Conservation (phyloP, 1,140 invertebrate species). For the Megalonaias nervosa region DNA sequence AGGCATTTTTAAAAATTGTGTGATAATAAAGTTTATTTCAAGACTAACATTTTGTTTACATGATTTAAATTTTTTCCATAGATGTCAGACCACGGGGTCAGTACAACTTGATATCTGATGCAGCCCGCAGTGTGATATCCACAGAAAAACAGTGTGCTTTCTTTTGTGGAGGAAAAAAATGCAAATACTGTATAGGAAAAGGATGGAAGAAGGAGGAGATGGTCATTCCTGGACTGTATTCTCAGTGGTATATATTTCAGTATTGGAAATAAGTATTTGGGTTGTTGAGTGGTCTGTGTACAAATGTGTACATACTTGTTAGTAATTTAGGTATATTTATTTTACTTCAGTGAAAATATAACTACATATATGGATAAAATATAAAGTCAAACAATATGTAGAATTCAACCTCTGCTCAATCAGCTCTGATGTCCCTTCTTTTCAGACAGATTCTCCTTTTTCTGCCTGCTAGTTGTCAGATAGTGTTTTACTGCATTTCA, state of each 20-base stretch:
- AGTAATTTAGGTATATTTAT: too few relatives aligned
- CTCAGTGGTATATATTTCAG: constrained; percentile 80
- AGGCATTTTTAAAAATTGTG: too few relatives aligned
- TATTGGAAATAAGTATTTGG: background rate
- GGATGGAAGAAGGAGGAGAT: constrained; percentile 78
- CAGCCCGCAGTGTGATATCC: constrained; percentile 31
- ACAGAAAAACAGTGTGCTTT: constrained; percentile 37
- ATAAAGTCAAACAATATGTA: too few relatives aligned
- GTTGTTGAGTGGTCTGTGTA: background rate
- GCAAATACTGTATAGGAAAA: constrained; percentile 83
- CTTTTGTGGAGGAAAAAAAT: constrained; percentile 80
- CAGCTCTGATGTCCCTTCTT: too few relatives aligned
- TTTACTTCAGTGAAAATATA: too few relatives aligned
- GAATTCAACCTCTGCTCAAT: too few relatives aligned
- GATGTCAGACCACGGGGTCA: constrained; percentile 29
- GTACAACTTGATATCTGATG: constrained; percentile 37
- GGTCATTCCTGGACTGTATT: constrained; percentile 85
- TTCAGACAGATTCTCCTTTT: too few relatives aligned
- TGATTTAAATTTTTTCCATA: background rate
- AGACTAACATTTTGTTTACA: too few relatives aligned
- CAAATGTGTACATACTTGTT: background rate
- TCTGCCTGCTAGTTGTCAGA: too few relatives aligned
- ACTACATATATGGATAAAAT: too few relatives aligned
- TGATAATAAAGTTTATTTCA: too few relatives aligned
- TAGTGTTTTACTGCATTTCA: too few relatives aligned